Evolutionary conservation across 2,797 vertebrate species (phyloP).

Genomic region (Sylvia borin): DNA sequence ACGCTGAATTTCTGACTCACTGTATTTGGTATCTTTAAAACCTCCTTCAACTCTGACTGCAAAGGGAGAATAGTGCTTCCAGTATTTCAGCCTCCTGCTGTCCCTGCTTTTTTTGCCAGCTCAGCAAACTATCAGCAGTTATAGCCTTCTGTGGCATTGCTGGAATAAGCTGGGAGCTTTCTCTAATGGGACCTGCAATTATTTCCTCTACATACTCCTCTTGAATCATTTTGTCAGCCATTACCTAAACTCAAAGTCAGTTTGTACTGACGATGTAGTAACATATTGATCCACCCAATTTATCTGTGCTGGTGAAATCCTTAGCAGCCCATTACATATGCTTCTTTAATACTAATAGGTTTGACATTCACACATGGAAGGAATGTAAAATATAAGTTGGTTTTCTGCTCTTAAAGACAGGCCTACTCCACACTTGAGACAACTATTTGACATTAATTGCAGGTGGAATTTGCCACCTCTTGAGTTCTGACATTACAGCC

Average conservation of each 20-base stretch:
- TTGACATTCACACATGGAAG: background rate
- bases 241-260: background rate
- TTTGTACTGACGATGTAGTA: background rate
- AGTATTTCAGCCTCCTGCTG: background rate
- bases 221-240: background rate
- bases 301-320: background rate
- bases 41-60: background rate
- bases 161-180: background rate
- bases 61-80: background rate
- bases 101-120: background rate
- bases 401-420: background rate
- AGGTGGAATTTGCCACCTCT: background rate
- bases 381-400: background rate
- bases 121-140: background rate
- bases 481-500: background rate
- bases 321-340: background rate
- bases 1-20: background rate
- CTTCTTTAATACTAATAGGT: background rate
- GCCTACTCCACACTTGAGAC: background rate
- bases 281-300: constrained; percentile 9
- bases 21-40: background rate
- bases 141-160: background rate
- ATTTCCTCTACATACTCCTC: background rate
- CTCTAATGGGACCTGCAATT: background rate
- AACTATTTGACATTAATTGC: background rate